phyloP scores from a whole-genome alignment of 2,888 invertebrate species.

The Apotomis betuletana region DNA sequence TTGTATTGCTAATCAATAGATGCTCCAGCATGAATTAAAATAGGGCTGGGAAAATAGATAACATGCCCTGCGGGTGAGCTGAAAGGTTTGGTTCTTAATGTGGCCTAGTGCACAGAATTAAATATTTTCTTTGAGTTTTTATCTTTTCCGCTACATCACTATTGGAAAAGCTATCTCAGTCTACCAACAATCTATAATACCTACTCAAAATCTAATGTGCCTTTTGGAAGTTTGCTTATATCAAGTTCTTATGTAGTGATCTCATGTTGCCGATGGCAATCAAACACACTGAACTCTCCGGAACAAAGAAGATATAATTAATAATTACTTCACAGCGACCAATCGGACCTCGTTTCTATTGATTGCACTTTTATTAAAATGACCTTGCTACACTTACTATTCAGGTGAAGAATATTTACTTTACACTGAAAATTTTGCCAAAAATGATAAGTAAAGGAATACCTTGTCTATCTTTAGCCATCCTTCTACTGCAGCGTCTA shows the following conservation, averaged over 20 bases:
- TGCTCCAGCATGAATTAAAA: no score
- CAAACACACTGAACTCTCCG: slow-evolving; percentile 2
- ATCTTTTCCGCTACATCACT: no score
- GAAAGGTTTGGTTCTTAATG: no score
- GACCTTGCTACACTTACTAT: slow-evolving; percentile 30
- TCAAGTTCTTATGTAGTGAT: background rate
- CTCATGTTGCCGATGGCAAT: background rate
- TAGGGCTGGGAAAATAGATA: no score
- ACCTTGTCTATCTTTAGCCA: slow-evolving; percentile 91
- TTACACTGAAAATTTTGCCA: background rate
- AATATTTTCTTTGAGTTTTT: no score
- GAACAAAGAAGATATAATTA: slow-evolving; percentile 13
- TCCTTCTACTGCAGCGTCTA: slow-evolving; percentile 87
- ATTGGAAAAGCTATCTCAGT: no score
- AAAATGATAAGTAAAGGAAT: slow-evolving; percentile 45
- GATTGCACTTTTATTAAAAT: slow-evolving; percentile 32
- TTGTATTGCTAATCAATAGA: no score
- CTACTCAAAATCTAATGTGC: no score
- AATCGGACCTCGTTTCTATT: slow-evolving; percentile 17
- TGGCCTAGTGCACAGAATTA: no score
- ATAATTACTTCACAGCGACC: slow-evolving; percentile 16
- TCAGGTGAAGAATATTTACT: background rate
- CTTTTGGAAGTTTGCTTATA: no score
- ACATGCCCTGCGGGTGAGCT: no score
- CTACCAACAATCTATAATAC: no score